Base-by-base conservation (phyloP, 1,140 invertebrate genomes). In the Gonioctena quinquepunctata region DNA sequence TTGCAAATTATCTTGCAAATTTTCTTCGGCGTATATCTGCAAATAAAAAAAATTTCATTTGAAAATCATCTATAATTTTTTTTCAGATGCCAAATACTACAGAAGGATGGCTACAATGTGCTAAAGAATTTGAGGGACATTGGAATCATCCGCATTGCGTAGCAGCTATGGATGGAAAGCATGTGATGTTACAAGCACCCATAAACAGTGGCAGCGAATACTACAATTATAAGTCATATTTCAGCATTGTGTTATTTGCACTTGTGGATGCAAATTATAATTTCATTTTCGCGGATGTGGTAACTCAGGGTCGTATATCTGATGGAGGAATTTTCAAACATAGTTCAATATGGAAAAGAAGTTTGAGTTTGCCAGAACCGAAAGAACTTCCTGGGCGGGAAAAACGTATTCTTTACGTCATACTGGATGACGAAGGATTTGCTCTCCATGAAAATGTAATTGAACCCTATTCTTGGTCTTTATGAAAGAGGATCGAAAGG, bases 251-350 rank as follows among this genome's bases (percentile, higher is more conserved):
- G 19, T 23, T 71, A 16, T 69, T 72, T 52, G 70, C 70, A 52
- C 11, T 72, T 4, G 70, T 72, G 6, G 66, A 68, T 69, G 66
- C 60, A 22, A 57, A 72, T 54, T 72, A 68, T 27, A 68, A 62
- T 52, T 66, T 71, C 19, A 42, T 71, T 6, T 71, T 16, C 68
- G 33, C 26, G 4, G 42, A 71, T 50, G 19, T 67, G 18, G 70
- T 57, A 21, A 13, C 52, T 33, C 70, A 68, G 42, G 70, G 66
- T 26, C 19, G 70, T 22, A 68, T 71, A 22, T 68, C 65, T 5
- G 64, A 70, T 48, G 49, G 69, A 13, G 33, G 33, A n/a, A n/a
- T 42, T 42, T 42, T 42, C n/a, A 8, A 42, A 42, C 61, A 63
- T 63, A 25, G 21, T 16, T 18, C 13, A 33, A 18, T 63, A 8